A percentile compares a stretch with the other conserved stretches of the same genome.
Evolutionary conservation across 1,140 invertebrate genomes (phyloP).

Genomic region (Manduca sexta): DNA sequence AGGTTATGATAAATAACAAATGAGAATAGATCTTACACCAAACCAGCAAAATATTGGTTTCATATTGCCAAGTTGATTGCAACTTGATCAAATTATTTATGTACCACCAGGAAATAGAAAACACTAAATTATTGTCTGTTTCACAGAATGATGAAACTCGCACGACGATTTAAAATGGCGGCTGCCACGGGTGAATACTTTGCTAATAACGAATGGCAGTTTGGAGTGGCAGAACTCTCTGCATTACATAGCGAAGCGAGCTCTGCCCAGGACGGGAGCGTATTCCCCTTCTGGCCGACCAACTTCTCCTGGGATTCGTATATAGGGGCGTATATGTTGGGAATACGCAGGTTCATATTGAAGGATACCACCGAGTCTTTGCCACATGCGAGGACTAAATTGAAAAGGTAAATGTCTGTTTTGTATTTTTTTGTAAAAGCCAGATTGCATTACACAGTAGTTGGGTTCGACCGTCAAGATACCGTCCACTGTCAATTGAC

Average conservation of each 20-base stretch:
- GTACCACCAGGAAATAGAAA: too few species aligned
- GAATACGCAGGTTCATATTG: slow-evolving; percentile 84
- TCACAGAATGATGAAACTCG: slow-evolving; percentile 88
- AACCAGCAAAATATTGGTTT: too few species aligned
- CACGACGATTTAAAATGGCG: slow-evolving; percentile 85
- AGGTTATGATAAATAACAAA: too few species aligned
- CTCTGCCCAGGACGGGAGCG: slow-evolving; percentile 72
- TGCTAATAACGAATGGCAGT: slow-evolving; percentile 90
- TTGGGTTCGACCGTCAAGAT: too few species aligned
- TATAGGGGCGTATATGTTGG: slow-evolving; percentile 81
- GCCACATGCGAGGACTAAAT: slow-evolving; percentile 76
- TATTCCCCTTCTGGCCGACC: slow-evolving; percentile 70
- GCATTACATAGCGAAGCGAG: slow-evolving; percentile 78
- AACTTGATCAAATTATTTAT: too few species aligned
- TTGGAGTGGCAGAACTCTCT: slow-evolving; percentile 82
- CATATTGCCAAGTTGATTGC: too few species aligned
- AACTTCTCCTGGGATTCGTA: slow-evolving; percentile 52
- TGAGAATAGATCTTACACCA: too few species aligned
- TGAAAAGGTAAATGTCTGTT: slow-evolving; percentile 77
- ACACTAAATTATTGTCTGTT: background rate
- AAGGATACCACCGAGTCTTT: slow-evolving; percentile 82
- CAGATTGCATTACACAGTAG: too few species aligned
- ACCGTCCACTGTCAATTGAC: too few species aligned
- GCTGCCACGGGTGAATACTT: slow-evolving; percentile 89
- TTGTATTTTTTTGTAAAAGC: too few species aligned